phyloP scores from a whole-genome alignment of 1,140 invertebrate species.

The Aradophagus sp. region DNA sequence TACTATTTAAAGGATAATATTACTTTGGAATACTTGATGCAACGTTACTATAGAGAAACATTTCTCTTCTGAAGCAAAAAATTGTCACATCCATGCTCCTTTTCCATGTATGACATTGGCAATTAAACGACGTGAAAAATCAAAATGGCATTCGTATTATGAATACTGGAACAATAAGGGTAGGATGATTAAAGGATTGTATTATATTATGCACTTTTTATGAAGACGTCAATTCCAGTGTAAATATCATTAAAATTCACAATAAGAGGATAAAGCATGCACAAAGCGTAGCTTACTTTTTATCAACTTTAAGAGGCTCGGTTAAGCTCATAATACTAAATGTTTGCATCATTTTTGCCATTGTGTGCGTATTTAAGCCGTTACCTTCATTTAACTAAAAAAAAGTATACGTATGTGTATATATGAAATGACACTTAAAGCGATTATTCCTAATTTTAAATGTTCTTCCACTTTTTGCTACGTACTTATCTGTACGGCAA shows the following conservation, averaged over 20 bases:
- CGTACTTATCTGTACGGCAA: no score
- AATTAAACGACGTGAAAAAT: constrained; percentile 13
- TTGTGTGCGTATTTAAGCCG: no score
- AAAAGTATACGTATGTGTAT: no score
- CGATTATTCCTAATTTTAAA: constrained; percentile 12
- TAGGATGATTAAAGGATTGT: constrained; percentile 3
- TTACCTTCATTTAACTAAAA: no score
- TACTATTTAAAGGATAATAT: no score
- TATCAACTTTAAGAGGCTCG: constrained; percentile 31
- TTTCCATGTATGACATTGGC: not conserved
- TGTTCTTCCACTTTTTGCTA: no score
- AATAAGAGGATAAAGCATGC: constrained; percentile 39
- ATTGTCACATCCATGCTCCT: no score
- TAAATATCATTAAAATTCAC: constrained; percentile 49
- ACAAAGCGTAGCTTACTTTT: constrained; percentile 39
- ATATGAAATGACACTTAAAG: not conserved
- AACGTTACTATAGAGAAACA: no score
- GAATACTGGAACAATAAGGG: constrained; percentile 6
- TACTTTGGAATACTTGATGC: no score
- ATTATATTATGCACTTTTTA: constrained; percentile 25
- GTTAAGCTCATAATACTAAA: constrained; percentile 36
- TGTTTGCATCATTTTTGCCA: constrained; percentile 37
- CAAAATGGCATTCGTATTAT: constrained; percentile 5
- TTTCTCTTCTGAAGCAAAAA: no score
- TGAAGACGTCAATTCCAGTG: constrained; percentile 25